Conservation (phyloP, 2,888 invertebrate genomes). For the Latrodectus hesperus region DNA sequence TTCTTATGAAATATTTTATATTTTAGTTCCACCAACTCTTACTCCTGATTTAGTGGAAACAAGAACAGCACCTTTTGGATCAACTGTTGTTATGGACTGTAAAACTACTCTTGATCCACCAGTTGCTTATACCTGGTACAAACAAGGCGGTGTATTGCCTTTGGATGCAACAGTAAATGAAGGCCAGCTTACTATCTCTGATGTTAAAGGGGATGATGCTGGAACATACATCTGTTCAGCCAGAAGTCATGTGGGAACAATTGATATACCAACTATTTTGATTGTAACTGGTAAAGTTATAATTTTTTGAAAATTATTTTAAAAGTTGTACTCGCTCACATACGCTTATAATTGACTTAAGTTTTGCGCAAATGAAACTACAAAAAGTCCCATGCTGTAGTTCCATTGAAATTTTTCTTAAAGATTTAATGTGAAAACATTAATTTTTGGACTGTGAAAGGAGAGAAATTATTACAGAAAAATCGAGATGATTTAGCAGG, state of each 20-base stretch:
- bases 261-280: conserved; percentile 84
- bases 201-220: conserved; percentile 86
- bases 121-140: conserved; percentile 84
- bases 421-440: no score
- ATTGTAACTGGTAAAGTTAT: conserved; percentile 79
- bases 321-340: no score
- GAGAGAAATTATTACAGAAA: no score
- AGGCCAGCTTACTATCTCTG: conserved; percentile 79
- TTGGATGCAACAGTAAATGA: conserved; percentile 78
- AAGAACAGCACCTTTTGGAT: conserved; percentile 80
- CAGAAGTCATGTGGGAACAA: conserved; percentile 80
- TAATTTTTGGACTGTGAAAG: no score
- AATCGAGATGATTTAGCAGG: no score
- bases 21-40: conserved; percentile 66
- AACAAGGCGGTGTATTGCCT: conserved; percentile 83
- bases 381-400: no score
- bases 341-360: no score
- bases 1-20: neutral
- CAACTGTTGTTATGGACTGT: conserved; percentile 83
- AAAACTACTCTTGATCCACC: conserved; percentile 81
- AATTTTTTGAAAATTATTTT: neutral
- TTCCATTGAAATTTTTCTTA: no score
- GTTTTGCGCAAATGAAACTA: no score
- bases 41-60: conserved; percentile 76
- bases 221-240: conserved; percentile 91